Evolutionary conservation across 1,140 invertebrate genomes (phyloP).

Genomic region (Caenorhabditis elegans): WBcel235 BX284605.5:8992501-8993000

Average conservation of each 20-base stretch:
- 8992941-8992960: neutral
- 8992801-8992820: too few species aligned
- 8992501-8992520: neutral
- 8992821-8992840: neutral
- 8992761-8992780: too few species aligned
- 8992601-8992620: neutral
- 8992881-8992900: neutral
- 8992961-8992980: too few species aligned
- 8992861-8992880: neutral
- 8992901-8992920: neutral
- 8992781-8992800: too few species aligned
- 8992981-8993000: neutral
- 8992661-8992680: too few species aligned
- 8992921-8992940: neutral
- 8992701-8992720: too few species aligned
- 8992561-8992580: neutral
- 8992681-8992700: too few species aligned
- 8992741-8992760: too few species aligned
- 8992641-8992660: too few species aligned
- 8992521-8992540: neutral
- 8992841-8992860: conserved; percentile 2
- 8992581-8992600: neutral
- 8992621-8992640: too few species aligned
- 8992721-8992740: too few species aligned
- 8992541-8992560: neutral